Evolutionary conservation across 2,888 invertebrate genomes (phyloP), one percentile per base, ranked within the genome.

Genomic region (Drosophila mettleri): DNA sequence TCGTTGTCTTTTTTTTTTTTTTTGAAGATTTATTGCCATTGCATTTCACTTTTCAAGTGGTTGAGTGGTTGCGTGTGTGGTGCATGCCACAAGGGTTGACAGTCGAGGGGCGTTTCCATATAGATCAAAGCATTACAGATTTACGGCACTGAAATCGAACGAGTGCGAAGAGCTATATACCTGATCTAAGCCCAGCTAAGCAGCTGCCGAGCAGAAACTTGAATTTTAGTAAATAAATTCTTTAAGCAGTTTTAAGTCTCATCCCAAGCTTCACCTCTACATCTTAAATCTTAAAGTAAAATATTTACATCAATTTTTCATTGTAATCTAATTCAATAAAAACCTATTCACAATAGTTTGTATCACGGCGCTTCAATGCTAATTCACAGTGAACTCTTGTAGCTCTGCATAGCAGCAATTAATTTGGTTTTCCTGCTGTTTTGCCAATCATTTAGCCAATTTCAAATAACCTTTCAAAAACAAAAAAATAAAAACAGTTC

Each of bases 61-160:
- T 78, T 86, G 73, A 84, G 80, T 83, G 80, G 64, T 49, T 39
- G 51, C 14, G 43, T 49, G 36, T n/a, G 27, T 43, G 54, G 54
- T 43, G 53, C 39, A 16, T 67, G 63, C 53, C 53, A 66, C 72
- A 84, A 86, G 87, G 86, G 86, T 86, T 86, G 67, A 64, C 74
- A 57, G 5, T 16, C 43, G 48, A 59, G 55, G 77, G 72, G 72
- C 74, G 72, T 67, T 49, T 20, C 22, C 61, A 33, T 58, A 76
- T 67, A 59, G 59, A 76, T 76, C 33, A 51, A 67, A 58, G 49
- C 24, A 67, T 20, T 62, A 7, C 3, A 58, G 63, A 70, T 70
- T 70, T 70, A 70, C 70, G 38, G 39, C 20, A 10, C 36, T 10
- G 9, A 4, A 18, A 54, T 41, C 27, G 29, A 27, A 16, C 10